phyloP scores from a whole-genome alignment of 2,797 vertebrate genomes.

The Acanthis flammea region DNA sequence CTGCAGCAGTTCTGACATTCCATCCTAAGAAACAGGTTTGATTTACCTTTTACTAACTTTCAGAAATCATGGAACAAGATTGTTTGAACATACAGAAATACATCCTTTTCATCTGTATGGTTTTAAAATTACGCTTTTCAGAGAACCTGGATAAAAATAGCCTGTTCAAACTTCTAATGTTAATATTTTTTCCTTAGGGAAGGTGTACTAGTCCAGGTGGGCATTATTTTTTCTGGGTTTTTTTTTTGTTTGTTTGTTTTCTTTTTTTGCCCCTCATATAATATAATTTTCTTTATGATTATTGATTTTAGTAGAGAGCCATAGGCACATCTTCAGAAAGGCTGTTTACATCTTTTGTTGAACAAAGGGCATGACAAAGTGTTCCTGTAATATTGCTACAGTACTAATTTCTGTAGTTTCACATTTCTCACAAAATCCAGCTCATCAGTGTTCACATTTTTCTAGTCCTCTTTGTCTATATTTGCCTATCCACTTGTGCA shows the following conservation, averaged over 20 bases:
- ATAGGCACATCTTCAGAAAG: neutral
- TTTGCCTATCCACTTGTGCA: neutral
- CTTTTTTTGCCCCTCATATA: neutral
- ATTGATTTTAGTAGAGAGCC: neutral
- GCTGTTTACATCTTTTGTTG: neutral
- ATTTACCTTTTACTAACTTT: neutral
- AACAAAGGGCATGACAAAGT: neutral
- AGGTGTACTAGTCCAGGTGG: neutral
- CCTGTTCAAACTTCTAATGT: neutral
- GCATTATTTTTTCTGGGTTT: neutral
- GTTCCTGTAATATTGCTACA: neutral
- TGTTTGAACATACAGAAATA: neutral
- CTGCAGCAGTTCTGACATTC: neutral
- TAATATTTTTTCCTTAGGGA: neutral
- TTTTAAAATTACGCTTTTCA: neutral
- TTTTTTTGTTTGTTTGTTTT: neutral
- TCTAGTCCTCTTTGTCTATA: neutral
- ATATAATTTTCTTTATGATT: neutral
- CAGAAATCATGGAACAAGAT: neutral
- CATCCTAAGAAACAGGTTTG: neutral
- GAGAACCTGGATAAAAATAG: neutral
- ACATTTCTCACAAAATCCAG: neutral
- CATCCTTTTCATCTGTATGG: neutral
- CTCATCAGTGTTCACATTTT: neutral
- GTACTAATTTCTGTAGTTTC: neutral